Evolutionary conservation across 2,888 invertebrate genomes (phyloP).

Genomic region (Xylota sylvarum): DNA sequence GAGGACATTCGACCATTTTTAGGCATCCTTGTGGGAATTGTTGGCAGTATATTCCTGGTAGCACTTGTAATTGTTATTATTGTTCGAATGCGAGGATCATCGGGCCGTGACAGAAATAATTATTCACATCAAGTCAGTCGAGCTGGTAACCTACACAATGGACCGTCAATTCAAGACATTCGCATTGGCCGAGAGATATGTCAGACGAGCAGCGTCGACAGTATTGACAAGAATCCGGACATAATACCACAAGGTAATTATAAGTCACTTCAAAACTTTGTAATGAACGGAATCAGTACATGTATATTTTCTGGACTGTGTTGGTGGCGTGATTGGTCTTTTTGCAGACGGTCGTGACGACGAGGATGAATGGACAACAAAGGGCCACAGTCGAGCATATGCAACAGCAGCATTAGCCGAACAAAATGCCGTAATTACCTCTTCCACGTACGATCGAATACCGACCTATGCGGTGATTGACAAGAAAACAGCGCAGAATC

Average conservation of each 20-base stretch:
- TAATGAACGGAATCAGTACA: slow-evolving; percentile 47
- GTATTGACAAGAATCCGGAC: slow-evolving; percentile 85
- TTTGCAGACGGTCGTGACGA: slow-evolving; percentile 83
- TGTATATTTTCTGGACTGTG: slow-evolving; percentile 41
- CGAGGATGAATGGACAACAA: slow-evolving; percentile 85
- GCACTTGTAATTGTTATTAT: slow-evolving; percentile 86
- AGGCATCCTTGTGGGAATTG: slow-evolving; percentile 86
- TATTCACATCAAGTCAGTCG: slow-evolving; percentile 83
- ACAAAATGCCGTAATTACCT: slow-evolving; percentile 84
- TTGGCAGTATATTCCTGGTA: slow-evolving; percentile 86
- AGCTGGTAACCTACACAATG: slow-evolving; percentile 83
- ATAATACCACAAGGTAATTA: slow-evolving; percentile 84
- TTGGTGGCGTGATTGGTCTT: slow-evolving; percentile 48
- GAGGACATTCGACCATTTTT: slow-evolving; percentile 86
- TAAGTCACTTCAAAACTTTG: slow-evolving; percentile 51
- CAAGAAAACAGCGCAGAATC: slow-evolving; percentile 81
- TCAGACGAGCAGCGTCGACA: slow-evolving; percentile 84
- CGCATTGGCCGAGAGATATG: slow-evolving; percentile 83
- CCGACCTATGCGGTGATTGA: slow-evolving; percentile 84
- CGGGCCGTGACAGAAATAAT: slow-evolving; percentile 84
- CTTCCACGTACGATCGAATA: slow-evolving; percentile 83
- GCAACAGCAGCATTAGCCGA: slow-evolving; percentile 85
- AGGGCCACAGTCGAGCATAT: slow-evolving; percentile 83
- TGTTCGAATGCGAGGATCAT: slow-evolving; percentile 85
- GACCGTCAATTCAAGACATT: slow-evolving; percentile 83